phyloP scores from a whole-genome alignment of 2,797 vertebrate species.

The Anabacerthia variegaticeps region DNA sequence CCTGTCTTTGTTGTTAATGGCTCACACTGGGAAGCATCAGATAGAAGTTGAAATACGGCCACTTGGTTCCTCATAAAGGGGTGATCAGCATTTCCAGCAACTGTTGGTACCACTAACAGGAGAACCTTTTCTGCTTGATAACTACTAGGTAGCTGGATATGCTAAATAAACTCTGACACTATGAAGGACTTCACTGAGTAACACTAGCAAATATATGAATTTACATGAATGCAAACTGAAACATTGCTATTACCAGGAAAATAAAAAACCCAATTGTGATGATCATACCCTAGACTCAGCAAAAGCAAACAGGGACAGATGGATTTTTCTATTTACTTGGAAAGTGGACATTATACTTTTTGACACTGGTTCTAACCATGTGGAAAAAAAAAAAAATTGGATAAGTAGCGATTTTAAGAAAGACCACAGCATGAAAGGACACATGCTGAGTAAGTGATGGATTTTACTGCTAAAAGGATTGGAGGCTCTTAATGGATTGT shows the following conservation, averaged over 20 bases:
- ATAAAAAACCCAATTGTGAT: background rate
- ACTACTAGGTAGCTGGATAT: background rate
- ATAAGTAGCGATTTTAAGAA: slow-evolving; percentile 38
- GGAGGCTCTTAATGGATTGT: slow-evolving; percentile 18
- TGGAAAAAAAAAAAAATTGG: background rate
- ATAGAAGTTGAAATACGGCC: background rate
- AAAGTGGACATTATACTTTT: slow-evolving; percentile 19
- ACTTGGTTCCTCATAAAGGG: background rate
- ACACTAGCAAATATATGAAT: background rate
- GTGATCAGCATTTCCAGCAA: background rate
- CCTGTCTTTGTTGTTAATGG: background rate
- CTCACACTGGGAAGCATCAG: background rate
- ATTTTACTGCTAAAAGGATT: slow-evolving; percentile 30
- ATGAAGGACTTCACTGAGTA: background rate
- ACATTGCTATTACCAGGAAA: background rate
- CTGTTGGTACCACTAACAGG: background rate
- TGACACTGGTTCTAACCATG: background rate
- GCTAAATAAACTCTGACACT: background rate
- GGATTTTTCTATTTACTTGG: slow-evolving; percentile 27
- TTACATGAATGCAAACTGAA: background rate
- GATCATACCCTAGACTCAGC: background rate
- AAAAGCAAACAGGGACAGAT: background rate
- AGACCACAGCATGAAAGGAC: slow-evolving; percentile 28
- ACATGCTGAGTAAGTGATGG: slow-evolving; percentile 35
- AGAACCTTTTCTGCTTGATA: background rate